These are phyloP conservation scores for Fistularia commersonii DNA, from an alignment of 2,797 vertebrate genomes.

Conservation along the genomic window DNA sequence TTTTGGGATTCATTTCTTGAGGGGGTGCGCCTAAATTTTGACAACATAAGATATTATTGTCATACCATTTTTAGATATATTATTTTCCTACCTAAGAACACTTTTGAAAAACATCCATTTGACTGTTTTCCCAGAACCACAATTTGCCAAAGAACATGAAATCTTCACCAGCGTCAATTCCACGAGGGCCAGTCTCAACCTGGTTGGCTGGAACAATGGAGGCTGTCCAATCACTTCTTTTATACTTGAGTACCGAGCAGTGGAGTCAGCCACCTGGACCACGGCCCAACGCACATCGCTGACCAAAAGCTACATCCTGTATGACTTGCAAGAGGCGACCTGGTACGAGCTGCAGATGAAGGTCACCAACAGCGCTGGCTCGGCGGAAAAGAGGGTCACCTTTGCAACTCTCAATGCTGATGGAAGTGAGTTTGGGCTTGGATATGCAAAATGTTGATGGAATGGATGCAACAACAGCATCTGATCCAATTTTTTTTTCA, in stretches of 20 bases:
- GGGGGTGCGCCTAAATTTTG: no score
- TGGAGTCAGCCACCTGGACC: conserved; percentile 90
- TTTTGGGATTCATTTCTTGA: no score
- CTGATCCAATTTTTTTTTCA: no score
- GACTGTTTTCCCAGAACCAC: conserved; percentile 80
- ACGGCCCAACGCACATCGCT: conserved; percentile 91
- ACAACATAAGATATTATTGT: no score
- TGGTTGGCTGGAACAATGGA: conserved; percentile 96
- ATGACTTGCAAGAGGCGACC: conserved; percentile 92
- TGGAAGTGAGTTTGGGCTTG: conserved; percentile 85
- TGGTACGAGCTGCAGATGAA: conserved; percentile 98
- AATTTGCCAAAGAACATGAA: conserved; percentile 98
- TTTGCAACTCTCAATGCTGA: conserved; percentile 94
- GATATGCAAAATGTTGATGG: background rate
- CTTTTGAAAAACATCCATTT: background rate
- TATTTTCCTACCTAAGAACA: background rate
- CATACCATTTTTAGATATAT: no score
- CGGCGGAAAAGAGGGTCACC: conserved; percentile 90
- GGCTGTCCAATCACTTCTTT: conserved; percentile 97
- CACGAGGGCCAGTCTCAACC: conserved; percentile 88
- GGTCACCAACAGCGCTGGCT: conserved; percentile 96
- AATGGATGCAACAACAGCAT: background rate
- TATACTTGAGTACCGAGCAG: conserved; percentile 91
- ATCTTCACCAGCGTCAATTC: conserved; percentile 96
- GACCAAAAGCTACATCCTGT: conserved; percentile 92